Base-by-base conservation (phyloP, 2,888 invertebrate species). In the Lomographa bimaculata region DNA sequence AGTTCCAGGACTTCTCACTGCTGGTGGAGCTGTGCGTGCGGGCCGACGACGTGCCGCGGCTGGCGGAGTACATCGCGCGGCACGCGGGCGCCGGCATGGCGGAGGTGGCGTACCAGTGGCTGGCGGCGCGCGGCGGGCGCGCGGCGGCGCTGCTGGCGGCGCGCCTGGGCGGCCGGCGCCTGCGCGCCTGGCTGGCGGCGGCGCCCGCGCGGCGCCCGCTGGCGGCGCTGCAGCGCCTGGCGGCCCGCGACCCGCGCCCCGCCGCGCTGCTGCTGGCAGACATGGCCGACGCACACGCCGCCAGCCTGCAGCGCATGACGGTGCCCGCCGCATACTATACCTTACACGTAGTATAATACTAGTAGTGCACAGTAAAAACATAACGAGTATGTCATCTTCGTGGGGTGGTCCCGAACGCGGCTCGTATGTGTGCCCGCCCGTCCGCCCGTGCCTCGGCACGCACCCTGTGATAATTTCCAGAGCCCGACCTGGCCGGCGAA, bases 1-100 rank as follows among this genome's bases (percentile, higher is more conserved):
- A 97, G 79, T 98, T 96, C 81, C 90, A 92, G 21, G 97, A 98
- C 77, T 97, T 96, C 68, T 94, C 94, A 57, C 91, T 94, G 23
- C 81, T 98, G 26, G 92, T 97, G 17, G 87, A 93, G 53, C 92
- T 97, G 57, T 98, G 97, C 70, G 95, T 97, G 68, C 79, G 89
- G 25, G 93, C 92, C 0, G 87, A 93, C 34, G 95, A 97, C 71
- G 91, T 94, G 58, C 67, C 68, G 0, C 58, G 67, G 0, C 70
- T 87, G 1, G 67, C 64, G 47, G 26, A 51, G 0, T 85, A 81
- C 58, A 74, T 89, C 48, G 80, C 16, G 54, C 10, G n/a, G 9
- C 6, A 3, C 1, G 6, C 65, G 83, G 78, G n/a, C n/a, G n/a
- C n/a, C n/a, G 79, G 80, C 19, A 68, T 83, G 32, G 67, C 73